Evolutionary conservation across 2,888 invertebrate species (phyloP).

Genomic region (Caradrina kadenii): DNA sequence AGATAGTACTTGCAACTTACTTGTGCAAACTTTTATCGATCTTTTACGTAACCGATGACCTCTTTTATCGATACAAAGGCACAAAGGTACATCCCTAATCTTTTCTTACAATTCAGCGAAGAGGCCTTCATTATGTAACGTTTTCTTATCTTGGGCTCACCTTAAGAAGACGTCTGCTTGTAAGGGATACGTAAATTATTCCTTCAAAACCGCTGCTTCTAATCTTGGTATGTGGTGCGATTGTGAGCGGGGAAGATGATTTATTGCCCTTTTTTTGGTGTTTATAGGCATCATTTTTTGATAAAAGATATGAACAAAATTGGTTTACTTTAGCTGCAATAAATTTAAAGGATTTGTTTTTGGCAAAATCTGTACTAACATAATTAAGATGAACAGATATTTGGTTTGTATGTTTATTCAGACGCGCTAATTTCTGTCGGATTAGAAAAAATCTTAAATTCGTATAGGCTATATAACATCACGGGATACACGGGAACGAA

Average conservation of each 20-base stretch:
- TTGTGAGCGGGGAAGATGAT: conserved; percentile 40
- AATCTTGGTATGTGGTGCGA: conserved; percentile 49
- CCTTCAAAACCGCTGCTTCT: conserved; percentile 41
- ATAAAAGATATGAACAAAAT: background rate
- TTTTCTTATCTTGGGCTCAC: conserved; percentile 77
- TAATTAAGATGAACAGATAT: too few species aligned
- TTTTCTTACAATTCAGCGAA: conserved; percentile 68
- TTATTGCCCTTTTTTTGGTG: conserved; percentile 22
- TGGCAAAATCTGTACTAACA: too few species aligned
- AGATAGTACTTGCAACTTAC: background rate
- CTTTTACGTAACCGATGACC: conserved; percentile 17
- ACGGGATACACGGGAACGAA: too few species aligned
- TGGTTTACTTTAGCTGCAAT: background rate
- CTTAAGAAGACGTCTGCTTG: conserved; percentile 68
- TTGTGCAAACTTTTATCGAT: background rate
- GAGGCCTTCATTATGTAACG: conserved; percentile 80
- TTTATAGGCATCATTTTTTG: conserved; percentile 6
- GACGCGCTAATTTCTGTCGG: too few species aligned
- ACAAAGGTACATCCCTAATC: conserved; percentile 47
- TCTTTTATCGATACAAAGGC: conserved; percentile 42
- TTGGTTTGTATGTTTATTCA: too few species aligned
- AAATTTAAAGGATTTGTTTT: background rate
- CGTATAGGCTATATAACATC: too few species aligned
- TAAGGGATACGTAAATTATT: conserved; percentile 61
- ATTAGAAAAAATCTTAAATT: too few species aligned